A percentile compares a stretch with the other conserved stretches of the same genome.
Conservation (phyloP, 2,113 vertebrate species). For the Odocoileus virginianus region DNA sequence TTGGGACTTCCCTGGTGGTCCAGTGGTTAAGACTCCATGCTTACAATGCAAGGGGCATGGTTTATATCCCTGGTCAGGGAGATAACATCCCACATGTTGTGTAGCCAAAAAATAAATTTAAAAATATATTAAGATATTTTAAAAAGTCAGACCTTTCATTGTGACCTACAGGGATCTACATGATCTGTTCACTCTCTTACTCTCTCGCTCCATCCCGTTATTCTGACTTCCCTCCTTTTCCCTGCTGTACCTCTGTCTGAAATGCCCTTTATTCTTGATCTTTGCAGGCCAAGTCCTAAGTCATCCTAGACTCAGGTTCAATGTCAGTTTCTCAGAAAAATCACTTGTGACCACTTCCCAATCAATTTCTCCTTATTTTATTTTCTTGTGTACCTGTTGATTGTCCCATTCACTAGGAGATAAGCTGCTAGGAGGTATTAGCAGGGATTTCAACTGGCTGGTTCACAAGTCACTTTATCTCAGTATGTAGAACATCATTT, state of each 20-base stretch:
- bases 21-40: too few species aligned
- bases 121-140: too few species aligned
- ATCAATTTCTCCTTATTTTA: not conserved
- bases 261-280: not conserved
- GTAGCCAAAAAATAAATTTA: too few species aligned
- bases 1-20: too few species aligned
- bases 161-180: not conserved
- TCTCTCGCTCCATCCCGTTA: not conserved
- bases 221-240: not conserved
- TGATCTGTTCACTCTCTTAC: not conserved
- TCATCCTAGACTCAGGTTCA: not conserved
- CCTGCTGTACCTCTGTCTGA: not conserved
- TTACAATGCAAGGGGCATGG: too few species aligned
- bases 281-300: not conserved
- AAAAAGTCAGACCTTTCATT: not conserved
- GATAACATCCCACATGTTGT: too few species aligned
- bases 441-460: not conserved
- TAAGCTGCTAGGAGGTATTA: not conserved
- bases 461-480: not conserved
- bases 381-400: not conserved
- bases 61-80: too few species aligned
- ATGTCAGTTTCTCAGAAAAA: slow-evolving; percentile 10
- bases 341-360: not conserved
- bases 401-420: not conserved
- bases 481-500: not conserved